phyloP scores from a whole-genome alignment of 2,888 invertebrate species.

The Leucophora obtusa region DNA sequence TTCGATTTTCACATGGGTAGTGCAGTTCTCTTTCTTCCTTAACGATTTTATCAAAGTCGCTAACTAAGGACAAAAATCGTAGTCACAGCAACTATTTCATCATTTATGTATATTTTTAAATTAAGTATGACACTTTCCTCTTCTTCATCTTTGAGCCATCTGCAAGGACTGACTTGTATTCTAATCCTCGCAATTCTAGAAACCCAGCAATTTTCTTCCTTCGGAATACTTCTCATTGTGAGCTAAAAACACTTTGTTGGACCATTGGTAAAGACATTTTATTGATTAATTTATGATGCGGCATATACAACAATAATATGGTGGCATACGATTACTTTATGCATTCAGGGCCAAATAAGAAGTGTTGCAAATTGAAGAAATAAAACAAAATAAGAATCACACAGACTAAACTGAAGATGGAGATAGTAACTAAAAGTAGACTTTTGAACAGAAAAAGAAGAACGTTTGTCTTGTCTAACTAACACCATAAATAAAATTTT shows the following conservation, averaged over 20 bases:
- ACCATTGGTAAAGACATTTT: constrained; percentile 52
- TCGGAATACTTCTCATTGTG: constrained; percentile 6
- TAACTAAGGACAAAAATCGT: no score
- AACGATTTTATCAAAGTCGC: no score
- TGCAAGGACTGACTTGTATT: no score
- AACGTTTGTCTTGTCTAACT: constrained; percentile 24
- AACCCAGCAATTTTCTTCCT: no score
- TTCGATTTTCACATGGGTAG: no score
- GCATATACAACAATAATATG: constrained; percentile 52
- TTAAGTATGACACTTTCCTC: no score
- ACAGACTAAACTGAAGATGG: constrained; percentile 3
- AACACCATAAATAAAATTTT: constrained; percentile 12
- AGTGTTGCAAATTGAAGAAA: constrained; percentile 54
- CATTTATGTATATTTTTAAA: no score
- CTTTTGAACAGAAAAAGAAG: constrained; percentile 6
- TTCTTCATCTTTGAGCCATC: no score
- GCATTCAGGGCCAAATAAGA: constrained; percentile 62
- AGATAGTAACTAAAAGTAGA: constrained; percentile 29
- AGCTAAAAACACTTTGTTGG: constrained; percentile 23
- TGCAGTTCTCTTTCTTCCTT: no score
- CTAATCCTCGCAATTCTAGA: no score
- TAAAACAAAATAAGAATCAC: background rate
- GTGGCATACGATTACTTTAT: constrained; percentile 61
- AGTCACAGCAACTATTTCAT: no score
- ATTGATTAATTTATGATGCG: constrained; percentile 67